Conservation (phyloP, 2,888 invertebrate genomes). For the Xylota sylvarum region DNA sequence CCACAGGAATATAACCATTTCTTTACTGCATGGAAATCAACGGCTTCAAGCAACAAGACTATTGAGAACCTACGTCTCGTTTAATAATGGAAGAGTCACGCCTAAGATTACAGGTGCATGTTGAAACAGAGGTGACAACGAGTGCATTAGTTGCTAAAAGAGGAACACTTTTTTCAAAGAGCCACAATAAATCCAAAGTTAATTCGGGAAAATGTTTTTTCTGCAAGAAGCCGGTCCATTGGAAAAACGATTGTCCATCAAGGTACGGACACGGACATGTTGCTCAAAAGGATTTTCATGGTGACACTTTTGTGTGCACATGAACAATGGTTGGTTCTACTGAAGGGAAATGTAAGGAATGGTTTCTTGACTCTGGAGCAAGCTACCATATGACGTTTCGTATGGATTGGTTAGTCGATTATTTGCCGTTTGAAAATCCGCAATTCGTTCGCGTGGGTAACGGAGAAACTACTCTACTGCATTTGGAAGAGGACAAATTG, state of each 20-base stretch:
- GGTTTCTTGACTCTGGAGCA: conserved; percentile 73
- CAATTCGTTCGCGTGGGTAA: conserved; percentile 49
- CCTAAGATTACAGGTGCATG: not conserved
- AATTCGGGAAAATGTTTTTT: conserved; percentile 70
- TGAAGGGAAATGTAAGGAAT: conserved; percentile 16
- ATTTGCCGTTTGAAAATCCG: conserved; percentile 22
- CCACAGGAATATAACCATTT: too few relatives aligned
- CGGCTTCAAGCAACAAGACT: too few relatives aligned
- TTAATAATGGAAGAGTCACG: too few relatives aligned
- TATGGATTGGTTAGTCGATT: conserved; percentile 30
- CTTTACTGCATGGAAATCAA: too few relatives aligned
- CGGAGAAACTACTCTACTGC: conserved; percentile 50
- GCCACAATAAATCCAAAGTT: conserved; percentile 17
- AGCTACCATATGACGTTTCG: conserved; percentile 69
- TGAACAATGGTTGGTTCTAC: conserved; percentile 2
- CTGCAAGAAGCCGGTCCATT: conserved; percentile 71
- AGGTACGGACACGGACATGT: conserved; percentile 23
- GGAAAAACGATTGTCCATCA: conserved; percentile 68
- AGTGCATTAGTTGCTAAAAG: conserved; percentile 27
- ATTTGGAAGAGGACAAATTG: conserved; percentile 29
- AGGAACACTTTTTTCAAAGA: not conserved
- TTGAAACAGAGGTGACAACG: not conserved
- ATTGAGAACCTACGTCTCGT: too few relatives aligned
- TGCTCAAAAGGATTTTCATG: conserved; percentile 1
- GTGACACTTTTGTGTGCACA: conserved; percentile 42